Base-by-base conservation (phyloP, 1,140 invertebrate genomes). In the Hyles vespertilio region DNA sequence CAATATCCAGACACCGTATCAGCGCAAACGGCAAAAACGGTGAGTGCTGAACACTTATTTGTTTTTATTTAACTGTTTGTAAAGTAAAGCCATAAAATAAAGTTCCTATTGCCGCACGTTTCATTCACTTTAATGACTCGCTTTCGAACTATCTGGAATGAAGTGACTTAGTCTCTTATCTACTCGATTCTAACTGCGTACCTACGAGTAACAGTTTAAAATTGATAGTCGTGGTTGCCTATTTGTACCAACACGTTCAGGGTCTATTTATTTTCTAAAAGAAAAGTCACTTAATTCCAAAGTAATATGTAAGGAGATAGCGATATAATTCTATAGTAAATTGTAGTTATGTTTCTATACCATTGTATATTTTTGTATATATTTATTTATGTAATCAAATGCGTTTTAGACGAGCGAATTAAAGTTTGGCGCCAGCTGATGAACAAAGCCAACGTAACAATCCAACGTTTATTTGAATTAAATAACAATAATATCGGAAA, bases 1-100 rank as follows among this genome's bases (percentile, higher is more conserved):
- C 98, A 99, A 91, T 99, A 99, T 90, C 95, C 96, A 66, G 98
- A 99, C 90, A 96, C 98, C 59, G 93, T 97, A 77, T 96, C 97
- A 67, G 98, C 98, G 62, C 98, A 98, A 89, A 94, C 96, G 77
- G 98, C 98, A 79, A 99, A 98, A 93, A 91, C 95, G 90, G 95
- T 96, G 90, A 94, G 93, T 93, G 86, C 61, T 73, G 70, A 72
- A 75, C 72, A 77, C 68, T 75, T 77, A 55, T 70, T 75, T 77
- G 70, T 80, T 86, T 85, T 78, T 85, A 81, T 85, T 79, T 81
- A 78, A 84, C 77, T 73, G 70, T 87, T 87, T 80, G 76, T 75
- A 70, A 83, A 87, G 78, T 79, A 73, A 79, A 77, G 79, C 68
- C 67, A 76, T 87, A 85, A 84, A 84, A 85, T 77, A 83, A 84